Evolutionary conservation across 2,113 vertebrate genomes (phyloP), one percentile per base, ranked within the genome.

Genomic region (Porphyrio hochstetteri): DNA sequence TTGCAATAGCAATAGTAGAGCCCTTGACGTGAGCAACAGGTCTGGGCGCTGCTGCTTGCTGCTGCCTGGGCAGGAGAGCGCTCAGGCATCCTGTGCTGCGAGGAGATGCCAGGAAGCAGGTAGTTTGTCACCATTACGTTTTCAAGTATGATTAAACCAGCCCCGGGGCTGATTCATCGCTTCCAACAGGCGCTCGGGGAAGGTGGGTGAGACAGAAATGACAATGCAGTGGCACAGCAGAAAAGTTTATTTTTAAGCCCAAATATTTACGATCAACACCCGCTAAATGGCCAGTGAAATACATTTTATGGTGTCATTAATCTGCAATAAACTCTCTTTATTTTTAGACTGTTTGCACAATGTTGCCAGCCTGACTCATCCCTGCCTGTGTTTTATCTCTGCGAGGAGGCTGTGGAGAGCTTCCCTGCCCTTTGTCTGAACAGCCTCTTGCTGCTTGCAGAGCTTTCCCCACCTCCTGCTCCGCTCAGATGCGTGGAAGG

Each of bases 371-470:
- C 83, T 92, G 94, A 91, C 74, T 89, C 88, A 90, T 57, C 88
- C 80, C 65, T 75, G 82, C 53, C 57, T 23, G 67, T 5, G 1
- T 14, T 46, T 77, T 20, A 6, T 28, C 36, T 50, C 64, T 25
- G 35, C 0, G 24, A 57, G 82, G 82, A 83, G 68, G 81, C 92
- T 86, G 78, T 65, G 1, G 63, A 27, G 76, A 67, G 63, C 91
- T 93, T 71, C 93, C 79, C 81, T 88, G 93, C 90, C 86, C 87
- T 76, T 86, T 79, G 74, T 74, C 79, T 92, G 16, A 57, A 6
- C 48, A 55, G 82, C 80, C 23, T 55, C 59, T 38, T 57, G 3
- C 85, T 36, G 16, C 46, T 42, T 61, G 9, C 36, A 1, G 40
- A 11, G 53, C 59, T 52, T 27, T 61, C 21, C 68, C 92, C 82